Evolutionary conservation across 2,888 invertebrate genomes (phyloP).

Genomic region (Ennomos erosarius): DNA sequence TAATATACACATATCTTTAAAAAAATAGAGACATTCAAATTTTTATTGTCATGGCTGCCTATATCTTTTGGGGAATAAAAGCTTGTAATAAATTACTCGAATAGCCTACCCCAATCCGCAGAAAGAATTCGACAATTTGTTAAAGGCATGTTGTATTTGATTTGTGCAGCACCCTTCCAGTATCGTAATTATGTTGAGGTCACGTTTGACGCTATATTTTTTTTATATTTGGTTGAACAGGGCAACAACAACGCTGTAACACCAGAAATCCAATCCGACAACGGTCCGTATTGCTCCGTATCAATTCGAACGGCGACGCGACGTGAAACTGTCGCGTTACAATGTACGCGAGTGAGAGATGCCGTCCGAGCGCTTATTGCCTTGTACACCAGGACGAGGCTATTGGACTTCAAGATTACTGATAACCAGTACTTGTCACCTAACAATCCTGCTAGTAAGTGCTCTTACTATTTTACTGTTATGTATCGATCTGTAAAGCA

Average conservation of each 20-base stretch:
- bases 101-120: too few relatives aligned
- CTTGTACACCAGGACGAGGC: conserved; percentile 93
- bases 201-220: too few relatives aligned
- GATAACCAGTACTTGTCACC: conserved; percentile 85
- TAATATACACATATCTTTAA: too few relatives aligned
- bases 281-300: conserved; percentile 89
- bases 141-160: too few relatives aligned
- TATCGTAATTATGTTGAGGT: too few relatives aligned
- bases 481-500: conserved; percentile 81
- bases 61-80: too few relatives aligned
- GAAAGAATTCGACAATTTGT: too few relatives aligned
- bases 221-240: conserved; percentile 40
- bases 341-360: conserved; percentile 90
- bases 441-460: conserved; percentile 61
- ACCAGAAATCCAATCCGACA: conserved; percentile 88
- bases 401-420: conserved; percentile 92
- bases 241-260: conserved; percentile 56
- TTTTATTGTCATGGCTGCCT: too few relatives aligned
- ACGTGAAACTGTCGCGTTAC: conserved; percentile 86
- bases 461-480: background rate
- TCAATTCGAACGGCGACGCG: conserved; percentile 84
- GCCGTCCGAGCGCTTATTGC: conserved; percentile 93
- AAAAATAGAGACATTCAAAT: too few relatives aligned
- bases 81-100: too few relatives aligned
- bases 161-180: too few relatives aligned